A percentile compares a stretch with the other conserved stretches of the same genome.
Conservation (phyloP, 2,888 invertebrate species). For the Eugnorisma glareosa region DNA sequence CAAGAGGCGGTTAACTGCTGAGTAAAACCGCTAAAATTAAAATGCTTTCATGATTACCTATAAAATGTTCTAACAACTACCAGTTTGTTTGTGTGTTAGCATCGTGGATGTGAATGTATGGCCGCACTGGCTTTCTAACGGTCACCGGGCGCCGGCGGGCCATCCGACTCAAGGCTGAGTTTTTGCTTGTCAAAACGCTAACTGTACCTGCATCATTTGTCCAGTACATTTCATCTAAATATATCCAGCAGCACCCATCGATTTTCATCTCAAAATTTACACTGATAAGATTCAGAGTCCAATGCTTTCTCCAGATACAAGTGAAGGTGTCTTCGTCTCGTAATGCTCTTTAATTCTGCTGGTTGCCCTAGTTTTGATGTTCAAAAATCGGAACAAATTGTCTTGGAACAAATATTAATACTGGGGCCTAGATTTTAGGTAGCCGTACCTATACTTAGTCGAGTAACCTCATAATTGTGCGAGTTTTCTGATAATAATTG, state of each 20-base stretch:
- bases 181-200: conserved; percentile 87
- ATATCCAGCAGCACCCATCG: conserved; percentile 60
- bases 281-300: conserved; percentile 52
- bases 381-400: conserved; percentile 34
- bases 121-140: conserved; percentile 80
- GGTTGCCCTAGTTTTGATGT: conserved; percentile 50
- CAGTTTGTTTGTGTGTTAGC: conserved; percentile 58
- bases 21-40: conserved; percentile 63
- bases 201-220: conserved; percentile 83
- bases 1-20: conserved; percentile 12
- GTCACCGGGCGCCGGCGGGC: conserved; percentile 69
- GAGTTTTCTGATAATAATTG: no score
- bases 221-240: conserved; percentile 74
- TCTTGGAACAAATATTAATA: conserved; percentile 28
- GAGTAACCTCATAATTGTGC: no score
- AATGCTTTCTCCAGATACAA: conserved; percentile 9
- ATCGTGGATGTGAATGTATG: conserved; percentile 70
- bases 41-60: conserved; percentile 61
- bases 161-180: conserved; percentile 75
- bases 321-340: conserved; percentile 45
- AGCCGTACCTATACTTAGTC: neutral
- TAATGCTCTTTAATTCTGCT: conserved; percentile 50
- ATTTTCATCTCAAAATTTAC: conserved; percentile 69
- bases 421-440: conserved; percentile 1
- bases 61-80: conserved; percentile 60